Evolutionary conservation across 53 echinoderm and acorn worm genomes (phyloP).

Genomic region (Echinarachnius parma): DNA sequence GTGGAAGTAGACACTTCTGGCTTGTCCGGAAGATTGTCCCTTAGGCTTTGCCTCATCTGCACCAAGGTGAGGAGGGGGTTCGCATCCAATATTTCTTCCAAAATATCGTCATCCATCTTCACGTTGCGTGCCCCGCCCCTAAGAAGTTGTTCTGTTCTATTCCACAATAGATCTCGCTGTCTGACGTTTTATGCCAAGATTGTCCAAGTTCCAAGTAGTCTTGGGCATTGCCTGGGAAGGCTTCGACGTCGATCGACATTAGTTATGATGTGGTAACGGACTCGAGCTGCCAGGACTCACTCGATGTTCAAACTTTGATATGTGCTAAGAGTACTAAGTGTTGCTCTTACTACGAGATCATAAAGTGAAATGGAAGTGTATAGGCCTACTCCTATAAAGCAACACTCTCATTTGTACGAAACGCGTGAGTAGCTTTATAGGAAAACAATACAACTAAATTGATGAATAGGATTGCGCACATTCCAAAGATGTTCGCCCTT

Average conservation of each 20-base stretch:
- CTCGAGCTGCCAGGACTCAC: slow-evolving; percentile 6
- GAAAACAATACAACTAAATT: too few relatives aligned
- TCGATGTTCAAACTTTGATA: too few relatives aligned
- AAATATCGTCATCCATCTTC: slow-evolving; percentile 8
- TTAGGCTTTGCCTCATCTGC: slow-evolving; percentile 3
- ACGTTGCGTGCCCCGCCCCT: slow-evolving; percentile 11
- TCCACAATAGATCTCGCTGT: slow-evolving; percentile 17
- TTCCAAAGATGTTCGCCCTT: too few relatives aligned
- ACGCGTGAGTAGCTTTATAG: too few relatives aligned
- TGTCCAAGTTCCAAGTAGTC: slow-evolving; percentile 32
- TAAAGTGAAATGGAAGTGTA: too few relatives aligned
- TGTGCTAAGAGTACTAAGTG: too few relatives aligned
- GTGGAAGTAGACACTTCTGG: neutral
- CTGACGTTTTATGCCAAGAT: slow-evolving; percentile 22
- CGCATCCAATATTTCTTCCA: neutral
- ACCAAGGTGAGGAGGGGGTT: neutral
- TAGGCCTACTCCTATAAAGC: too few relatives aligned
- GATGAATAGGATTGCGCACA: too few relatives aligned
- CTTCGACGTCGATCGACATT: slow-evolving; percentile 15
- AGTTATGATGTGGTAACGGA: neutral
- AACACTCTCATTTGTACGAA: too few relatives aligned
- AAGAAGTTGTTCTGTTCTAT: neutral
- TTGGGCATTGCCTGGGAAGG: slow-evolving; percentile 3
- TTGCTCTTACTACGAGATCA: too few relatives aligned
- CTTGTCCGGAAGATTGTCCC: neutral